Evolutionary conservation across 2,888 invertebrate genomes (phyloP), one percentile per base, ranked within the genome.

Genomic region (Agriopis marginaria): DNA sequence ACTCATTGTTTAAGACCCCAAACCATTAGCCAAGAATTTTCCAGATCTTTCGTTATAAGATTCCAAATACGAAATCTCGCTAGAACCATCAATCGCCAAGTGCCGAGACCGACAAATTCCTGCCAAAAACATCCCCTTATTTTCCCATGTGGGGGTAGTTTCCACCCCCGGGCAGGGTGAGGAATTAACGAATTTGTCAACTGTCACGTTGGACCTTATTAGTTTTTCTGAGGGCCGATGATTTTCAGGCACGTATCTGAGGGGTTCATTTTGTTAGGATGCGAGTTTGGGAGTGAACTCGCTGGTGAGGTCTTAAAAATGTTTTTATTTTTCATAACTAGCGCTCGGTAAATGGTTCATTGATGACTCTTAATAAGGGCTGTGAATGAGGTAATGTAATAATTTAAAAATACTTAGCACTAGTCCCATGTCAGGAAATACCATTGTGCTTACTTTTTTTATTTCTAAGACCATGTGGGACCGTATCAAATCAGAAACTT

Each of bases 101-200:
- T 66, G 66, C 64, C 64, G 66, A 72, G 77, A 73, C 67, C 72
- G 64, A 74, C 75, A 75, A 76, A 77, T 78, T 77, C 77, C 78
- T 77, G 77, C 74, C 80, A 79, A 77, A 79, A 81, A 79, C 82
- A 83, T 79, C 75, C 78, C 71, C 76, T 80, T 80, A 83, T 84
- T 82, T 83, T 82, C 84, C 81, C 82, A 79, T 80, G 82, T 78
- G 79, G 72, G 73, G 71, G 66, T 72, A 69, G 70, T 73, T 69
- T 75, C 76, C 76, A 74, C 71, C 63, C 75, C 56, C 7, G 67
- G 78, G 32, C 32, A 32, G 81, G 82, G 70, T 70, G 70, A 80
- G 85, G 87, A 87, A 93, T 93, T 92, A 92, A 90, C 92, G 90
- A 92, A 93, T 93, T 93, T 93, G 92, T 93, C 93, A 93, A 91